Conservation (phyloP, 1,140 invertebrate genomes). For the Heterodera carotae region DNA sequence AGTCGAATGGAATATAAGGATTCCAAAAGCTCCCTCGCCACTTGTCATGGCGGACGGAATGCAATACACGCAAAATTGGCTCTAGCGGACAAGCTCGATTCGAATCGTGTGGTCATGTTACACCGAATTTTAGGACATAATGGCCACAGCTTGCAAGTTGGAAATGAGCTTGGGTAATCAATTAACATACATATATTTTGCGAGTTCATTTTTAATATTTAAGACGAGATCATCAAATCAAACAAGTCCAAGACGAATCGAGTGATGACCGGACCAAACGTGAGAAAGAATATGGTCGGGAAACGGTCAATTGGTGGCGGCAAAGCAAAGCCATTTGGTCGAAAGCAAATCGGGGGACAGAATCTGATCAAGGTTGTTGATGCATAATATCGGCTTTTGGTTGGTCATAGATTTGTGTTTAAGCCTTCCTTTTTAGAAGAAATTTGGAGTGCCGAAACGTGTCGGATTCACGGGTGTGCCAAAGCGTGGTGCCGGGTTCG, state of each 20-base stretch:
- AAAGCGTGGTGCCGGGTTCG: too few relatives aligned
- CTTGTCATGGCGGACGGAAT: background rate
- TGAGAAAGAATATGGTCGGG: background rate
- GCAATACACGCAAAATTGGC: background rate
- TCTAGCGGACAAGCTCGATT: background rate
- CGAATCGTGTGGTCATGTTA: constrained; percentile 1
- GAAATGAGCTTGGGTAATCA: constrained; percentile 35
- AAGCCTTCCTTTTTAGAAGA: background rate
- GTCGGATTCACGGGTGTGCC: background rate
- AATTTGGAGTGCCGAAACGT: background rate
- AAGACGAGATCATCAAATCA: constrained; percentile 41
- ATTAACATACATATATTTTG: background rate
- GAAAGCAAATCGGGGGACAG: background rate
- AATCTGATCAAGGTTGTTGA: background rate
- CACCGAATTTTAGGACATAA: constrained; percentile 11
- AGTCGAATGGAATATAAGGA: background rate
- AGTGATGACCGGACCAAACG: background rate
- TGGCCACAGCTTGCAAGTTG: constrained; percentile 21
- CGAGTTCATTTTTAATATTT: background rate
- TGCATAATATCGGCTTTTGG: too few relatives aligned
- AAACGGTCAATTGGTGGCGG: background rate
- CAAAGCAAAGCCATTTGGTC: background rate
- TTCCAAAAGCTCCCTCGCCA: background rate
- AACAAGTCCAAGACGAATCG: constrained; percentile 30
- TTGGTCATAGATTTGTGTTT: background rate